Conservation (phyloP, 2,888 invertebrate species). For the Ephialtes manifestator region DNA sequence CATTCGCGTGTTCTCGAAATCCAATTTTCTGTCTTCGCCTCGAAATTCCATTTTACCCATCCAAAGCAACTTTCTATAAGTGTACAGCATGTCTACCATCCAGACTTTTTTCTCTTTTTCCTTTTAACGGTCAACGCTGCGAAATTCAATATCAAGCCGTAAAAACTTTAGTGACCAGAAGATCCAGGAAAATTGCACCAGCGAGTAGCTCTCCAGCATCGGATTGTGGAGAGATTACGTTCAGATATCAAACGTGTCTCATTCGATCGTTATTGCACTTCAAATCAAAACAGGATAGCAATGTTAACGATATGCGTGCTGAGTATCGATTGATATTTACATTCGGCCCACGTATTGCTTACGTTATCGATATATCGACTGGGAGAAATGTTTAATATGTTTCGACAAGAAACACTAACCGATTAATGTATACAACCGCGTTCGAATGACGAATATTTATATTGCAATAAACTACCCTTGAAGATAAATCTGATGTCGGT, state of each 20-base stretch:
- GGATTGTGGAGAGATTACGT: neutral
- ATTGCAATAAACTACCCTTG: too few relatives aligned
- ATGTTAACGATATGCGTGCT: too few relatives aligned
- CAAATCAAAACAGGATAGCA: neutral
- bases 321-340: too few relatives aligned
- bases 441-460: too few relatives aligned
- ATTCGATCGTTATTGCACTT: slow-evolving; percentile 3
- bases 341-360: too few relatives aligned
- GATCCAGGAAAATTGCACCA: slow-evolving; percentile 67
- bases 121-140: slow-evolving; percentile 46
- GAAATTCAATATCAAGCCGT: slow-evolving; percentile 77
- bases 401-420: too few relatives aligned
- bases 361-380: too few relatives aligned
- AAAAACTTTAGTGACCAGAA: slow-evolving; percentile 76
- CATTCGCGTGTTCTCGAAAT: slow-evolving; percentile 75
- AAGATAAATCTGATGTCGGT: too few relatives aligned
- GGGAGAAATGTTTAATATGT: too few relatives aligned
- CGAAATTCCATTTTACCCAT: slow-evolving; percentile 64
- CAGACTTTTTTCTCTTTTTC: slow-evolving; percentile 29
- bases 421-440: too few relatives aligned
- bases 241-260: slow-evolving; percentile 23
- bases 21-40: slow-evolving; percentile 77
- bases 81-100: neutral
- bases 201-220: slow-evolving; percentile 21
- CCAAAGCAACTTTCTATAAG: neutral